Evolutionary conservation across 2,888 invertebrate genomes (phyloP), one percentile per base, ranked within the genome.

Genomic region (Nomada lathburiana): DNA sequence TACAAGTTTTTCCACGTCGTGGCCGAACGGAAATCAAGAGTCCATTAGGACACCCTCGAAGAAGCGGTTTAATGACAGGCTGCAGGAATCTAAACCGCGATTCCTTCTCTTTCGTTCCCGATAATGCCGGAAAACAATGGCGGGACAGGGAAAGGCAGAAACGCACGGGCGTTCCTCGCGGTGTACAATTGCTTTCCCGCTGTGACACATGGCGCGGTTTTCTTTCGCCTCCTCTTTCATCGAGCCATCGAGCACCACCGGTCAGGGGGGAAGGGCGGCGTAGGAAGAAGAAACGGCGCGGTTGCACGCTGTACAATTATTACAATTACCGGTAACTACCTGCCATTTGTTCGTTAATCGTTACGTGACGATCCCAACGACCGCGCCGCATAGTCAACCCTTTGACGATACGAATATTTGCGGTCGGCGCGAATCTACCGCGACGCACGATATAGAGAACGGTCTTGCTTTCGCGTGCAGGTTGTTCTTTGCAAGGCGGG

Each of bases 281-380:
- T 86, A 87, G 83, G 85, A 79, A 73, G 86, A 86, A 86, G 82
- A 78, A 85, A 65, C 78, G 29, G 71, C 79, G 76, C 76, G 80
- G 80, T 74, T 70, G 47, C 76, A 77, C 72, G 74, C 77, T 76
- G 90, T 90, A 91, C 92, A 93, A 93, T 93, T 93, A 93, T 93
- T 93, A 93, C 92, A 93, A 93, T 93, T 93, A 93, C 91, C 86
- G 87, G 88, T 90, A 92, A 93, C 90, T 91, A 89, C 91, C 91
- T 88, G 91, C 89, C 90, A 92, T 92, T 93, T 93, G 92, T 91
- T 89, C 90, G 91, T 90, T 93, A 92, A 93, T 93, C 91, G 93
- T 90, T 91, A 91, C 90, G 89, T 88, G 88, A 86, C 89, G 86
- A 87, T 85, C 86, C 86, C 75, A 84, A 82, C 83, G 83, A 85